Evolutionary conservation across 35 echinoderm and acorn worm species (phyloP), one percentile per base, ranked within the genome.

Genomic region (Acanthaster planci): DNA sequence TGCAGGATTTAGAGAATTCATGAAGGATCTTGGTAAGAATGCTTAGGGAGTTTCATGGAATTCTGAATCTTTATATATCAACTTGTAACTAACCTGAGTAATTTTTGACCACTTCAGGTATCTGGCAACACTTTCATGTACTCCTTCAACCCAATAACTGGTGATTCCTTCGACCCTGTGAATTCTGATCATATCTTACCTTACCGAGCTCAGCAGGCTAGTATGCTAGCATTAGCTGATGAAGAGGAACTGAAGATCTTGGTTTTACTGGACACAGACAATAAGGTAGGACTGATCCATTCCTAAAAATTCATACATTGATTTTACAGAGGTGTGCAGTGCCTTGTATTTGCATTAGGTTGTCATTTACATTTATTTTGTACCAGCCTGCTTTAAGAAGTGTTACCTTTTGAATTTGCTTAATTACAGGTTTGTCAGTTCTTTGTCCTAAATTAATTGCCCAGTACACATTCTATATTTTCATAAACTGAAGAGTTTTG

Each of bases 61-160:
- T 67, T 67, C 60, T 27, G 5, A 67, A 12, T 14, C n/a, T 7
- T 67, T 22, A 18, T 27, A 35, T 18, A 67, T 4, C n/a, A 35
- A 67, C 7, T 67, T 67, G 4, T 5, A 4, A 27, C n/a, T 34
- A 19, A 36, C 26, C 83, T n/a, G 17, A 19, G 32, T 85, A 8
- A 40, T 64, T 18, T 42, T 30, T 5, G 18, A 27, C 39, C 16
- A 22, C 7, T 81, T 18, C 77, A 97, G 95, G 64, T 34, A 21
- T 86, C 88, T 77, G 95, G 92, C 40, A 55, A 81, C 8, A 86
- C 81, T 67, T 40, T 90, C 1, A 76, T 93, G 5, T 90, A 82
- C 60, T 86, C 95, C 44, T 97, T 97, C 59, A 97, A 97, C 31
- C 95, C 95, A 10, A 97, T 97, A 75, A 97, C 92, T 78, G 95